Evolutionary conservation across 2,113 vertebrate species (phyloP), one percentile per base, ranked within the genome.

Genomic region (Acanthochromis polyacanthus): DNA sequence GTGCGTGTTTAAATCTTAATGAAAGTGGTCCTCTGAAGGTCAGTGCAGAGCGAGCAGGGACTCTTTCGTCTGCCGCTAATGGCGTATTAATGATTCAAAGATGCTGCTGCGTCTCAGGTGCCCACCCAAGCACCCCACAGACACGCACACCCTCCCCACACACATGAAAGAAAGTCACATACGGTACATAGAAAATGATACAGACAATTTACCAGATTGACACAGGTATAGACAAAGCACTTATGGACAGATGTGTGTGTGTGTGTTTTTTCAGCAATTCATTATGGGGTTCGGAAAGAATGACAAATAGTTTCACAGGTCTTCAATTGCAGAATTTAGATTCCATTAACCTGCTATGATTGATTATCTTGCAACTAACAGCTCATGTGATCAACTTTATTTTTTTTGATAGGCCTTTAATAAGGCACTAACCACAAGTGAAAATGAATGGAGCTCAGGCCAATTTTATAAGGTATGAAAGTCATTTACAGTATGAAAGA

Each of bases 1-100:
- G 69, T 69, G 79, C 6, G 55, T 70, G 75, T 82, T 90, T 69
- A 89, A 93, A 86, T 75, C 83, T 87, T 93, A 93, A 94, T 93
- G 88, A 90, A 87, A 88, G 61, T 81, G 86, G 87, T 72, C 84
- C 84, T 93, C 81, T 89, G 92, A 92, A 93, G 87, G 89, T 92
- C 82, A 91, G 83, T 5, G 11, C 20, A 0, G 71, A 79, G 85
- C 69, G 45, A 78, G 71, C 70, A 17, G 78, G 80, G 80, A 75
- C 78, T 88, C 66, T 80, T 92, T 88, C 51, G 51, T 90, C 91
- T 79, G 82, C 78, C 74, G 73, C 88, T 93, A 93, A 93, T 93
- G 88, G 88, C 15, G 59, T 84, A 92, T 94, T 90, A 92, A 93
- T 90, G 80, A 93, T 91, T 93, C 75, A 91, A 87, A 87, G 76